Conservation (phyloP, 1,140 invertebrate genomes). For the Ips nitidus region DNA sequence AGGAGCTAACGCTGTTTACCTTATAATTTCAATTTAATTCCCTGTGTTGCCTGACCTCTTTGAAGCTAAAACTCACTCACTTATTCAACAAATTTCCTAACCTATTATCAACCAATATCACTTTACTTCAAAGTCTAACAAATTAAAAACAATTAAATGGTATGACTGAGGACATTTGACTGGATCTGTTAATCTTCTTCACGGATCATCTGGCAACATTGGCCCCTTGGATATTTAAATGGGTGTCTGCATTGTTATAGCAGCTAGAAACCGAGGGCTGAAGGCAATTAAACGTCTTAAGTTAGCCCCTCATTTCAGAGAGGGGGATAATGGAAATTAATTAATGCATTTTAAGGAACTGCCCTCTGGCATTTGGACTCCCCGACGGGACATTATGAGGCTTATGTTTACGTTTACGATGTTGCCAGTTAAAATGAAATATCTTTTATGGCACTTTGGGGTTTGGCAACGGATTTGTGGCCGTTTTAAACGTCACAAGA, state of each 20-base stretch:
- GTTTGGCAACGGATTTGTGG: background rate
- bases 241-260: background rate
- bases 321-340: conserved; percentile 11
- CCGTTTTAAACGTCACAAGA: background rate
- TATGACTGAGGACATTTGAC: too few relatives aligned
- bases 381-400: background rate
- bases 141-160: too few relatives aligned
- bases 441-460: background rate
- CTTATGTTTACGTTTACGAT: conserved; percentile 1
- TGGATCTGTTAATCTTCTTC: too few relatives aligned
- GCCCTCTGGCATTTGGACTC: background rate
- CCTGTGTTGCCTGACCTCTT: too few relatives aligned
- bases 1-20: conserved; percentile 21
- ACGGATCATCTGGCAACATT: too few relatives aligned
- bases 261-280: background rate
- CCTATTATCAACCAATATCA: too few relatives aligned
- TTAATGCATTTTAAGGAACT: conserved; percentile 14
- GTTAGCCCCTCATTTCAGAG: conserved; percentile 3
- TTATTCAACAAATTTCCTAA: too few relatives aligned
- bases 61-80: too few relatives aligned
- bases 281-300: conserved; percentile 11
- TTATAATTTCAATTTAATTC: background rate
- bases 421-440: background rate
- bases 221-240: too few relatives aligned
- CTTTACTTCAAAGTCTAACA: too few relatives aligned